A percentile compares a stretch with the other conserved stretches of the same genome.
Conservation (phyloP, 2,797 vertebrate genomes). For the Menidia menidia region DNA sequence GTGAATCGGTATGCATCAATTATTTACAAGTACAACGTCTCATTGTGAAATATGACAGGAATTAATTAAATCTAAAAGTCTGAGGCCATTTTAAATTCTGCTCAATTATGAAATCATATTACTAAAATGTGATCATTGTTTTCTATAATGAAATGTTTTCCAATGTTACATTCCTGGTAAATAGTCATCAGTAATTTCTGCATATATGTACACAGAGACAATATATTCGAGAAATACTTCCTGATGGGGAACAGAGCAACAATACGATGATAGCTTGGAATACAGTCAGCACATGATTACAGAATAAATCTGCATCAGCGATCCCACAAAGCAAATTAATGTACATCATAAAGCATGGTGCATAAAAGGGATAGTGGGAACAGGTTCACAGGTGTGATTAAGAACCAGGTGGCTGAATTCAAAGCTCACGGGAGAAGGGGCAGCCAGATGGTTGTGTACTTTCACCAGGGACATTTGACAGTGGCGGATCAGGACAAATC, state of each 20-base stretch:
- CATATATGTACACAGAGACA: neutral
- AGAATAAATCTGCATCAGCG: conserved; percentile 31
- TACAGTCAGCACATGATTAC: conserved; percentile 38
- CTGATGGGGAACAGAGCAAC: neutral
- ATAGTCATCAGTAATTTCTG: neutral
- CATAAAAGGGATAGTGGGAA: neutral
- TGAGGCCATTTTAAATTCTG: no score
- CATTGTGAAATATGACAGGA: neutral
- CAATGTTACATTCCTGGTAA: neutral
- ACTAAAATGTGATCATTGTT: no score
- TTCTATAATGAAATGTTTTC: neutral
- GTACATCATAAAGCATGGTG: neutral
- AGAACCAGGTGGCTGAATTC: conserved; percentile 8
- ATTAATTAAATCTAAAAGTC: neutral
- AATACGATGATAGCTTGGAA: conserved; percentile 17
- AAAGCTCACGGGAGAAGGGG: conserved; percentile 16
- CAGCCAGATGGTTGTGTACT: neutral
- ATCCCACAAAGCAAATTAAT: conserved; percentile 30
- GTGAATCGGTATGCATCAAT: neutral
- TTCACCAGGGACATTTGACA: conserved; percentile 3
- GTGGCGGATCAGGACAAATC: conserved; percentile 6
- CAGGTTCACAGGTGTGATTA: conserved; percentile 4
- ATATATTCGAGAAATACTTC: neutral
- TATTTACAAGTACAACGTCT: neutral
- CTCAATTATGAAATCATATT: no score